Evolutionary conservation across 2,888 invertebrate species (phyloP).

Genomic region (Selenia dentaria): DNA sequence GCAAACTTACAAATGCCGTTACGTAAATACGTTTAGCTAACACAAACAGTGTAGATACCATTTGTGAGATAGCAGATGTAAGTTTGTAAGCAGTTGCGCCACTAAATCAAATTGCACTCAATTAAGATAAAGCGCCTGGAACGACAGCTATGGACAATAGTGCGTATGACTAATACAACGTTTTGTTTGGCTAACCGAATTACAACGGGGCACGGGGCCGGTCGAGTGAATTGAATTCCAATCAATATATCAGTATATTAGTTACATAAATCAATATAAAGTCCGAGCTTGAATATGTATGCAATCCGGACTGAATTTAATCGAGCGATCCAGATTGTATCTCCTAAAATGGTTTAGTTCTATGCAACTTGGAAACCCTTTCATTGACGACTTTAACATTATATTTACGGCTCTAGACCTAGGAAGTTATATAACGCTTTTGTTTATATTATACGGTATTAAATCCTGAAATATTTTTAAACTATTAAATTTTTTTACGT

Average conservation of each 20-base stretch:
- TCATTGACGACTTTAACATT: slow-evolving; percentile 11
- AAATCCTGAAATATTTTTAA: too few relatives aligned
- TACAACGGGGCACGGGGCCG: slow-evolving; percentile 56
- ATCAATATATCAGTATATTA: slow-evolving; percentile 44
- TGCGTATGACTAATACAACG: slow-evolving; percentile 71
- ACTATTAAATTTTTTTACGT: too few relatives aligned
- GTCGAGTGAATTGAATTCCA: slow-evolving; percentile 59
- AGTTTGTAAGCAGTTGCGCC: slow-evolving; percentile 55
- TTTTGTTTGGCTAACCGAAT: slow-evolving; percentile 77
- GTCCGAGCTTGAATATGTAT: slow-evolving; percentile 33
- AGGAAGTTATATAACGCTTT: too few relatives aligned
- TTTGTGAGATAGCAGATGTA: slow-evolving; percentile 40
- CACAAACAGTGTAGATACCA: slow-evolving; percentile 38
- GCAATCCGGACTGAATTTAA: slow-evolving; percentile 20
- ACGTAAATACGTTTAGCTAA: slow-evolving; percentile 35
- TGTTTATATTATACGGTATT: too few relatives aligned
- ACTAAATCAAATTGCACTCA: slow-evolving; percentile 82
- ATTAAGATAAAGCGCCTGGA: slow-evolving; percentile 79
- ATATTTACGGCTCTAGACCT: too few relatives aligned
- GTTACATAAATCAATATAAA: slow-evolving; percentile 40
- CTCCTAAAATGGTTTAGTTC: slow-evolving; percentile 19
- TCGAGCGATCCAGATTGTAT: slow-evolving; percentile 19
- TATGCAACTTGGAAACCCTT: slow-evolving; percentile 8
- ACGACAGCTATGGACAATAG: slow-evolving; percentile 76
- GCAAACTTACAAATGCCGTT: slow-evolving; percentile 48